Base-by-base conservation (phyloP, 2,888 invertebrate species). In the Drosophila pseudotakahashii region DNA sequence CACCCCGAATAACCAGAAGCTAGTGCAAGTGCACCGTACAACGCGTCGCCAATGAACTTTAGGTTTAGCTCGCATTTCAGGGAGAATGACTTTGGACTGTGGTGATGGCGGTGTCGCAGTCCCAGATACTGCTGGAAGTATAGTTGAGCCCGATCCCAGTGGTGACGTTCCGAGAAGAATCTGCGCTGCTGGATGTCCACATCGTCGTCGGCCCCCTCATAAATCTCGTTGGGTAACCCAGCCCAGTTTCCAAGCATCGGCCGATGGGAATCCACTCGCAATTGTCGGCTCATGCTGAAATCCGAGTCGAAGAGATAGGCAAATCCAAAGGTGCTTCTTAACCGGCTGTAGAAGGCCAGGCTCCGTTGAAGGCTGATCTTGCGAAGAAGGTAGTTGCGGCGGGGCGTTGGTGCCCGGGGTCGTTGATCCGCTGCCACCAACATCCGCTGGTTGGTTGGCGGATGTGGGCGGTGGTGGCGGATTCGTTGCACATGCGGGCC, bases 81-180 rank as follows among this genome's bases (percentile, higher is more conserved):
- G 7, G 32, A 16, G 16, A 36, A 26, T n/a, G 41, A 41, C 11
- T 23, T 42, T 7, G 34, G 2, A 13, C 32, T n/a, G 14, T n/a
- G 47, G 2, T 13, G 61, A 23, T 26, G 30, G 0, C 1, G n/a
- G 10, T 23, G 16, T 10, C 34, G 11, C 9, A n/a, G 14, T 2
- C 39, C 26, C 34, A 63, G 63, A 26, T 62, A 63, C 14, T 62
- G 62, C 63, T 63, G 62, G n/a, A 62, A 63, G 5, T 62, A 41
- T n/a, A 63, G 23, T 26, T 42, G 48, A 4, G 62, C 47, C 16
- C 41, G n/a, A 11, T 16, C 34, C 62, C 62, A 63, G 63, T 63
- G 62, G 26, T 32, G 62, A 30, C 19, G 23, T 4, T 48, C 50
- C 19, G 36, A 13, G 23, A 48, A 32, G 14, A 47, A 10, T 4